Percentiles rank a stretch among this genome's conserved stretches.
phyloP scores from a whole-genome alignment of 2,888 invertebrate genomes.

The Ophonus ardosiacus region DNA sequence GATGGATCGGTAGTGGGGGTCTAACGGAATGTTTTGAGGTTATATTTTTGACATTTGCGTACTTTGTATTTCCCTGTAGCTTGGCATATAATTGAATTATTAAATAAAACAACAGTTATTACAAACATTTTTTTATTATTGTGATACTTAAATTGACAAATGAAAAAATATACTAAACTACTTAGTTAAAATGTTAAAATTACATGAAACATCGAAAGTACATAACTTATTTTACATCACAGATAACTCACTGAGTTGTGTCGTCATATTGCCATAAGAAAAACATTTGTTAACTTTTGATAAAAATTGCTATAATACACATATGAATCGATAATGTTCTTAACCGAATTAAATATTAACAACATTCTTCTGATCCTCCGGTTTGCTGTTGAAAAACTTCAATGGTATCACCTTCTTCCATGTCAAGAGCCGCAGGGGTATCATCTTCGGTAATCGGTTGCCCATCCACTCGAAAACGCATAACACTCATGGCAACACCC shows the following conservation, averaged over 20 bases:
- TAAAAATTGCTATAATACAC: constrained; percentile 46
- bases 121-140: constrained; percentile 59
- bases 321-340: constrained; percentile 33
- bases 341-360: constrained; percentile 59
- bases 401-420: constrained; percentile 97
- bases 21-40: too few species aligned
- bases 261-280: constrained; percentile 30
- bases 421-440: constrained; percentile 92
- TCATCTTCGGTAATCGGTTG: constrained; percentile 95
- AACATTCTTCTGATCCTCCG: constrained; percentile 79
- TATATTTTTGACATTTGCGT: too few species aligned
- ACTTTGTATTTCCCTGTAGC: neutral
- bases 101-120: constrained; percentile 51
- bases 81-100: constrained; percentile 35
- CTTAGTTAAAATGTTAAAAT: constrained; percentile 55
- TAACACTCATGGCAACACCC: constrained; percentile 93
- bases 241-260: constrained; percentile 49
- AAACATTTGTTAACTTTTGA: constrained; percentile 2
- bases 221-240: constrained; percentile 58
- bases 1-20: too few species aligned
- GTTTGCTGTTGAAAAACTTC: constrained; percentile 98
- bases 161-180: constrained; percentile 50
- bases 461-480: constrained; percentile 95
- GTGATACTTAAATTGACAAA: constrained; percentile 49
- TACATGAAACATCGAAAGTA: constrained; percentile 56